A percentile compares a stretch with the other conserved stretches of the same genome.
phyloP scores from a whole-genome alignment of 2,888 invertebrate genomes.

The Caprella mutica region DNA sequence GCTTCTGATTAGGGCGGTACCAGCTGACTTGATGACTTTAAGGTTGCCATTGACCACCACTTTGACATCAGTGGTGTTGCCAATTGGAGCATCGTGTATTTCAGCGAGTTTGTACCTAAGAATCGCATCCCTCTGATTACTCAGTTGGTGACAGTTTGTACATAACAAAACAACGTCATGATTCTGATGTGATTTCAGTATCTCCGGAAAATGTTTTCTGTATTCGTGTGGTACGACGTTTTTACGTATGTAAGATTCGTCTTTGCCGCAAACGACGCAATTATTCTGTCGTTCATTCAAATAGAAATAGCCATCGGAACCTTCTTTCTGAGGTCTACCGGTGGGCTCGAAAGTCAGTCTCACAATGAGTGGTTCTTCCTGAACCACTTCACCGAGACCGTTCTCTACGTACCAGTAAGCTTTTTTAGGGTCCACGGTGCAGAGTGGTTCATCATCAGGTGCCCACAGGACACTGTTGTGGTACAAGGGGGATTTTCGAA shows the following conservation, averaged over 20 bases:
- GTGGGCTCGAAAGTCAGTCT: slow-evolving; percentile 65
- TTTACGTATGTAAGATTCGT: slow-evolving; percentile 58
- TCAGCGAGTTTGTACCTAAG: slow-evolving; percentile 51
- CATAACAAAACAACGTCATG: slow-evolving; percentile 69
- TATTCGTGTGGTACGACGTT: slow-evolving; percentile 74
- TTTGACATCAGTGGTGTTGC: slow-evolving; percentile 37
- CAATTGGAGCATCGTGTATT: slow-evolving; percentile 54
- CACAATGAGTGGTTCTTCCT: slow-evolving; percentile 51
- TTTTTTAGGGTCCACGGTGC: slow-evolving; percentile 62
- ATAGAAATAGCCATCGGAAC: slow-evolving; percentile 43
- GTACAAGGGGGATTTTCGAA: slow-evolving; percentile 56
- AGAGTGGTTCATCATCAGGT: slow-evolving; percentile 62
- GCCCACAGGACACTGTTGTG: slow-evolving; percentile 66
- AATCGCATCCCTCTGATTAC: slow-evolving; percentile 53
- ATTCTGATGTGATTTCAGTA: slow-evolving; percentile 67
- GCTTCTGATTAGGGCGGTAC: slow-evolving; percentile 35
- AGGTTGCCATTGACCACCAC: slow-evolving; percentile 37
- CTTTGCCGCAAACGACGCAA: slow-evolving; percentile 65
- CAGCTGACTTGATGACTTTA: slow-evolving; percentile 39
- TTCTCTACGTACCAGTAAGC: slow-evolving; percentile 54
- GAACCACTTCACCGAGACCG: slow-evolving; percentile 42
- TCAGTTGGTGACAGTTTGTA: slow-evolving; percentile 55
- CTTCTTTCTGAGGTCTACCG: slow-evolving; percentile 56
- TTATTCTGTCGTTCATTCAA: slow-evolving; percentile 51
- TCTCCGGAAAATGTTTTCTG: slow-evolving; percentile 58